Conservation (phyloP, 2,113 vertebrate species). For the Athene noctua region DNA sequence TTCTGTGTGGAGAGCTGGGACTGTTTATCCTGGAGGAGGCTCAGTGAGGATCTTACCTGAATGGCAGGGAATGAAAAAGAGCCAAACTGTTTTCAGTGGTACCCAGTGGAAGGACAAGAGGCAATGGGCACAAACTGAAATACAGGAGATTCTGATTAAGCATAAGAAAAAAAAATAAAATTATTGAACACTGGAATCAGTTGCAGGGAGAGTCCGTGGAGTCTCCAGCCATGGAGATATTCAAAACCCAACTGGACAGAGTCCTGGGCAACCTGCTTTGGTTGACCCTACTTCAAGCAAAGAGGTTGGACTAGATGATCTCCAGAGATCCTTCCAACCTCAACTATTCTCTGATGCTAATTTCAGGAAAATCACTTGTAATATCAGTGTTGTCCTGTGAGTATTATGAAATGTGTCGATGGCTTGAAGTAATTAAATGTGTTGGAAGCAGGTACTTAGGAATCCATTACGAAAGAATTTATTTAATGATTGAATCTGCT, state of each 20-base stretch:
- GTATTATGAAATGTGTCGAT: background rate
- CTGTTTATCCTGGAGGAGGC: background rate
- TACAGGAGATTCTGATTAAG: background rate
- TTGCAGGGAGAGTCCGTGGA: too few species aligned
- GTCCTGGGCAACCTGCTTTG: background rate
- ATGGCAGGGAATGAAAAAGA: background rate
- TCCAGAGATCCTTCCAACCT: background rate
- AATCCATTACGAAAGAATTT: background rate
- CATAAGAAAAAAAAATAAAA: too few species aligned
- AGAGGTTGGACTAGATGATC: background rate
- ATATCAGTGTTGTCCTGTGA: background rate
- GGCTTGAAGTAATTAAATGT: background rate
- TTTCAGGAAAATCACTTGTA: background rate
- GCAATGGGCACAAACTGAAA: background rate
- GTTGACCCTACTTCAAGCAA: background rate
- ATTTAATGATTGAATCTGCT: background rate
- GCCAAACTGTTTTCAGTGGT: background rate
- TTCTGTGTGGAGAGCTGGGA: background rate
- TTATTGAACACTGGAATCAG: too few species aligned
- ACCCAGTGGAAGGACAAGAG: background rate
- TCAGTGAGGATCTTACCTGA: background rate
- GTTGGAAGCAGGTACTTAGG: background rate
- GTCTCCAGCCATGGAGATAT: background rate
- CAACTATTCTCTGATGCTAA: background rate
- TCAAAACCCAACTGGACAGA: background rate